Percentiles rank a stretch among this genome's conserved stretches.
phyloP scores from a whole-genome alignment of 1,140 invertebrate species.

The Cepaea nemoralis region DNA sequence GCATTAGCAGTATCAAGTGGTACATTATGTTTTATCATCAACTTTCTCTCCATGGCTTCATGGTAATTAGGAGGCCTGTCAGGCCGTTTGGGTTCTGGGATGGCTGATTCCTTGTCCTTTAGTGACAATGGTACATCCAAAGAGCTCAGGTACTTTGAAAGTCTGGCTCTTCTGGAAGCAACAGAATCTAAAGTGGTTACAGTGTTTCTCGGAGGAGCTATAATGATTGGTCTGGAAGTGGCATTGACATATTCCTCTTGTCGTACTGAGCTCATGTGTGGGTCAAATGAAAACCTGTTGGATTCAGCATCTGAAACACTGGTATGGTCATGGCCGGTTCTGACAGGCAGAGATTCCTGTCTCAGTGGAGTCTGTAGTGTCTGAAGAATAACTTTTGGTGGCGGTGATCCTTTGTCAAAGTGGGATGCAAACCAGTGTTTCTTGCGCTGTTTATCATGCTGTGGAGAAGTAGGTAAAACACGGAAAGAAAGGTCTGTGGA shows the following conservation, averaged over 20 bases:
- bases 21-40: conserved; percentile 56
- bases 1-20: conserved; percentile 65
- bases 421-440: not conserved
- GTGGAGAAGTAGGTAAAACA: not conserved
- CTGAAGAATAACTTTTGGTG: conserved; percentile 2
- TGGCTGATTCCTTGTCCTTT: not conserved
- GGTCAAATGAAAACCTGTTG: not conserved
- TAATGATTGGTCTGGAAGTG: not conserved
- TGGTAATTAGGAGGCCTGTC: conserved; percentile 65
- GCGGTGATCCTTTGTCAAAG: not conserved
- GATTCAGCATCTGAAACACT: not conserved
- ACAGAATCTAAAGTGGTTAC: not conserved
- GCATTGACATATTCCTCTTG: not conserved
- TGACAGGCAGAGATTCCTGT: not conserved
- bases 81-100: conserved; percentile 29
- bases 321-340: not conserved
- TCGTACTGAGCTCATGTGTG: not conserved
- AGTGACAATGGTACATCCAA: not conserved
- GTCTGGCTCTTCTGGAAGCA: not conserved
- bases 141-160: not conserved
- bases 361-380: not conserved
- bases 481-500: not conserved
- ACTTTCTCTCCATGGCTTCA: conserved; percentile 61
- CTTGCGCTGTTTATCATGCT: not conserved
- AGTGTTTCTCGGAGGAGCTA: not conserved